phyloP scores from a whole-genome alignment of 2,888 invertebrate genomes.

The Endomychus coccineus region DNA sequence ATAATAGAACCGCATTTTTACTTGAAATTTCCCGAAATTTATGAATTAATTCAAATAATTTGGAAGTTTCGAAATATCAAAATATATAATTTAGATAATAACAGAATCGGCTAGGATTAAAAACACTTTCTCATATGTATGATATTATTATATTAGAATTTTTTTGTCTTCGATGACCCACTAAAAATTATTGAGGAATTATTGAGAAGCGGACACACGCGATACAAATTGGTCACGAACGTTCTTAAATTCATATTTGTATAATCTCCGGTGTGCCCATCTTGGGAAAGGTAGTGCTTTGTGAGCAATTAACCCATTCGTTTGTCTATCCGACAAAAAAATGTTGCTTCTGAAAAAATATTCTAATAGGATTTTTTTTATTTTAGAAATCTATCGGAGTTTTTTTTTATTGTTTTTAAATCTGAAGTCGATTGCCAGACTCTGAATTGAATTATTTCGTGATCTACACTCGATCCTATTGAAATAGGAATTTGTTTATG shows the following conservation, averaged over 20 bases:
- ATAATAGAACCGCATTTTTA: too few relatives aligned
- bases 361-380: too few relatives aligned
- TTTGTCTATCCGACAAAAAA: too few relatives aligned
- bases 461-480: too few relatives aligned
- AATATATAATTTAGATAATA: slow-evolving; percentile 40
- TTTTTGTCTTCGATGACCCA: slow-evolving; percentile 37
- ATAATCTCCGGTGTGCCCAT: slow-evolving; percentile 28
- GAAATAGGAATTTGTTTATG: too few relatives aligned
- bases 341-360: too few relatives aligned
- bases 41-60: slow-evolving; percentile 36
- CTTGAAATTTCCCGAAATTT: slow-evolving; percentile 6
- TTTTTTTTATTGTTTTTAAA: too few relatives aligned
- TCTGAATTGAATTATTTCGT: too few relatives aligned
- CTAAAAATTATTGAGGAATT: slow-evolving; percentile 38
- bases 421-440: too few relatives aligned
- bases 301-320: too few relatives aligned
- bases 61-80: slow-evolving; percentile 31
- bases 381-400: too few relatives aligned
- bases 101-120: slow-evolving; percentile 30
- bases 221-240: slow-evolving; percentile 36
- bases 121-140: slow-evolving; percentile 30
- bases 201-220: slow-evolving; percentile 35
- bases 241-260: slow-evolving; percentile 31
- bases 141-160: slow-evolving; percentile 23
- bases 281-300: slow-evolving; percentile 23